Evolutionary conservation across 1,140 invertebrate species (phyloP).

Genomic region (Camponotus pennsylvanicus): DNA sequence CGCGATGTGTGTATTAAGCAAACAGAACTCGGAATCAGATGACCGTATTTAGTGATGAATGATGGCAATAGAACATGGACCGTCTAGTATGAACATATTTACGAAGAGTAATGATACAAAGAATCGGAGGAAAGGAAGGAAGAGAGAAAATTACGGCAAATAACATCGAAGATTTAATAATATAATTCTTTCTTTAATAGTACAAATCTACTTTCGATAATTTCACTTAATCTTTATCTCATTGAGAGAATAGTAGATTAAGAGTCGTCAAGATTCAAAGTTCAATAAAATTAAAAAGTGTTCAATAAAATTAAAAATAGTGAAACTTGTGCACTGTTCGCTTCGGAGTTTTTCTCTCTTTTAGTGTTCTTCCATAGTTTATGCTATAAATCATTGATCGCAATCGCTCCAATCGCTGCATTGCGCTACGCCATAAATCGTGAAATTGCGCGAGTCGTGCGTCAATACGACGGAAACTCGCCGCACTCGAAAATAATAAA

Average conservation of each 20-base stretch:
- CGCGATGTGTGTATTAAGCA: constrained; percentile 25
- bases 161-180: constrained; percentile 5
- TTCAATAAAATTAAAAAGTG: neutral
- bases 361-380: neutral
- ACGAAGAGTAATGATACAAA: neutral
- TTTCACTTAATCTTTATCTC: neutral
- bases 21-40: constrained; percentile 17
- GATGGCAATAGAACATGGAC: neutral
- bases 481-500: constrained; percentile 33
- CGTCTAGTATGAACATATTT: neutral
- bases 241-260: neutral
- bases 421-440: constrained; percentile 5
- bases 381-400: constrained; percentile 41
- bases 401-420: constrained; percentile 12
- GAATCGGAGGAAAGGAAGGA: neutral
- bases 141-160: neutral
- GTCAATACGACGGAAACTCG: constrained; percentile 16
- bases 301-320: constrained; percentile 5
- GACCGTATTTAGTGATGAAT: constrained; percentile 18
- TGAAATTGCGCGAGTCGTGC: constrained; percentile 1
- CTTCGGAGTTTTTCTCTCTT: neutral
- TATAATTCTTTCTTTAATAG: neutral
- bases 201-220: neutral
- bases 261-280: neutral
- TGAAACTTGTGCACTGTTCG: neutral